These are phyloP conservation scores for Delphinus delphis DNA, from an alignment of 2,113 vertebrate genomes.

Conservation along the genomic window DNA sequence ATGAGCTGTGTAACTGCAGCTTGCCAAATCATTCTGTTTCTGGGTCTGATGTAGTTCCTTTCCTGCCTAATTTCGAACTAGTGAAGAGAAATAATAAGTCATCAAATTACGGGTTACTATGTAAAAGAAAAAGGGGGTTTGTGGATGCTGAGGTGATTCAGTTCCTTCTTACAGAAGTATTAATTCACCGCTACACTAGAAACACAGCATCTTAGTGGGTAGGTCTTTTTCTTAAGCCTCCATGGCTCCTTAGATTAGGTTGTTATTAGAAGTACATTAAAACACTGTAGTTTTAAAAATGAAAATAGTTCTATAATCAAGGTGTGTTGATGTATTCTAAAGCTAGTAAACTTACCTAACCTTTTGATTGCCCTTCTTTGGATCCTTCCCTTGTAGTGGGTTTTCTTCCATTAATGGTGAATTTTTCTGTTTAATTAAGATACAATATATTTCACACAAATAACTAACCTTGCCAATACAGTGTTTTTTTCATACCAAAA, in stretches of 20 bases:
- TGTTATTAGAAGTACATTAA: constrained; percentile 51
- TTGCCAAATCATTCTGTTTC: constrained; percentile 75
- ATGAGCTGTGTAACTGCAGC: constrained; percentile 65
- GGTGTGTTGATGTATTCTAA: constrained; percentile 26
- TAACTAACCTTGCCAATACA: constrained; percentile 20
- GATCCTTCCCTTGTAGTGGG: not conserved
- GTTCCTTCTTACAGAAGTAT: constrained; percentile 45
- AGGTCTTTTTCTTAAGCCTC: constrained; percentile 30
- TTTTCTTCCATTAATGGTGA: constrained; percentile 45
- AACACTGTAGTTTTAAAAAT: constrained; percentile 60
- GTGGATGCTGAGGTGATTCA: constrained; percentile 42
- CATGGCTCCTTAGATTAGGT: not conserved
- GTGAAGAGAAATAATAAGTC: constrained; percentile 63
- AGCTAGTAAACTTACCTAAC: constrained; percentile 40
- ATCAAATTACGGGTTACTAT: constrained; percentile 51
- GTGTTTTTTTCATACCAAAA: constrained; percentile 42
- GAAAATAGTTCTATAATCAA: constrained; percentile 60
- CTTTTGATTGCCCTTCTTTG: constrained; percentile 30
- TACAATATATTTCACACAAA: not conserved
- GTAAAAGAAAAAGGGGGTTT: constrained; percentile 63
- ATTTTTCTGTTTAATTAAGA: constrained; percentile 23
- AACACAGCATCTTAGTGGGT: not conserved
- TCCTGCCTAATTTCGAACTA: constrained; percentile 71
- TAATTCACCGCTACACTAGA: not conserved
- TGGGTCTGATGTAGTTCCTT: constrained; percentile 72